These are phyloP conservation scores for Cantharis nigra DNA, from an alignment of 2,888 invertebrate genomes.

Conservation along the genomic window DNA sequence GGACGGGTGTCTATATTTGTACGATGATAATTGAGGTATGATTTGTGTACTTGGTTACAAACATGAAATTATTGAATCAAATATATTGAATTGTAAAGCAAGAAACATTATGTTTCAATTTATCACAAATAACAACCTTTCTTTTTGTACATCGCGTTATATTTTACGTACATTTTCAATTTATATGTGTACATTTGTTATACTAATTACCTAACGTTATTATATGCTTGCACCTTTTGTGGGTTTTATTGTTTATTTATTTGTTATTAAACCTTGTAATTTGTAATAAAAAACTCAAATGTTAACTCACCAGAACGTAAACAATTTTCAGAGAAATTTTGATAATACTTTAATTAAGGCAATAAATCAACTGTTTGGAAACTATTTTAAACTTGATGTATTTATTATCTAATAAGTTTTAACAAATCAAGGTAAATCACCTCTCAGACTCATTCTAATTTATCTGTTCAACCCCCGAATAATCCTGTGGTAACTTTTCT, in stretches of 20 bases:
- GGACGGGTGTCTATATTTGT: constrained; percentile 48
- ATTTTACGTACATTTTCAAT: neutral
- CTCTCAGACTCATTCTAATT: too few relatives aligned
- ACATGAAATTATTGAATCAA: neutral
- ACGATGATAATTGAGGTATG: constrained; percentile 50
- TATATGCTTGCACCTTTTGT: neutral
- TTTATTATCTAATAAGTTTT: neutral
- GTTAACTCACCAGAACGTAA: neutral
- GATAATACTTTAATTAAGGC: neutral
- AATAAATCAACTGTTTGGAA: neutral
- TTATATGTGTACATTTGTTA: neutral
- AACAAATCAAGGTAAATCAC: neutral
- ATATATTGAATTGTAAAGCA: neutral
- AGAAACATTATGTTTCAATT: neutral
- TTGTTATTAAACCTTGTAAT: neutral
- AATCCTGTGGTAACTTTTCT: too few relatives aligned
- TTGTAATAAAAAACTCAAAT: neutral
- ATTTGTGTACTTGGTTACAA: constrained; percentile 45
- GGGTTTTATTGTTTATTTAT: neutral
- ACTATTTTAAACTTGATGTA: neutral
- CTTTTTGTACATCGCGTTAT: neutral
- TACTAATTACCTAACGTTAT: neutral
- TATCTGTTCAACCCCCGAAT: too few relatives aligned
- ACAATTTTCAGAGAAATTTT: neutral
- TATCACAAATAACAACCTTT: neutral